Percentiles rank a stretch among this genome's conserved stretches.
Evolutionary conservation across 2,113 vertebrate species (phyloP).

Genomic region (Mirounga angustirostris): DNA sequence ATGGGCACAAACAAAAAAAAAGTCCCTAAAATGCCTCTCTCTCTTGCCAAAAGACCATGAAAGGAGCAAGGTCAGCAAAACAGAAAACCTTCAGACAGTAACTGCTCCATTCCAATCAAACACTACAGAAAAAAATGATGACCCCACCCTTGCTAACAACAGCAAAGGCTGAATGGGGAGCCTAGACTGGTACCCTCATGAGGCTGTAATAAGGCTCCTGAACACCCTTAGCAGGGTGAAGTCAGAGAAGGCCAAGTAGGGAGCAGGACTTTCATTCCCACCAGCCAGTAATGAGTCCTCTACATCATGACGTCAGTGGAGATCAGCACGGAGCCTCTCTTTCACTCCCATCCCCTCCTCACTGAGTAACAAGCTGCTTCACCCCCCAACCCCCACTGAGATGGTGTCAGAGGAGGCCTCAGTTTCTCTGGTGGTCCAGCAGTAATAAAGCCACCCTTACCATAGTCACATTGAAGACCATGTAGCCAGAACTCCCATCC

Average conservation of each 20-base stretch:
- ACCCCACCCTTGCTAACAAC: neutral
- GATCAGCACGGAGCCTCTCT: neutral
- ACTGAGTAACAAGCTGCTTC: neutral
- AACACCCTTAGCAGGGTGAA: neutral
- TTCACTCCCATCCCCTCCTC: neutral
- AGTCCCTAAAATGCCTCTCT: neutral
- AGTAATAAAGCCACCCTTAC: neutral
- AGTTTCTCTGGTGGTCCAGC: neutral
- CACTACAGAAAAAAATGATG: neutral
- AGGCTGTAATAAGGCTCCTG: neutral
- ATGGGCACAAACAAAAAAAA: neutral
- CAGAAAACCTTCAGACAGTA: neutral
- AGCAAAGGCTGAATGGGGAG: neutral
- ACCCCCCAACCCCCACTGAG: neutral
- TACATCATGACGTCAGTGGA: too few relatives aligned
- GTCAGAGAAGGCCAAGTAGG: neutral
- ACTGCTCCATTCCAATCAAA: neutral
- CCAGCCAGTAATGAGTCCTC: neutral
- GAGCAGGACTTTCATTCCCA: neutral
- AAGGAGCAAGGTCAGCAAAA: neutral
- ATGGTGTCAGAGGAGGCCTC: neutral
- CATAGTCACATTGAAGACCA: neutral
- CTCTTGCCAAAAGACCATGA: neutral
- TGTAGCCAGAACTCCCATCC: neutral
- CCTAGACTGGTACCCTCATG: neutral